Conservation (phyloP, 1,140 invertebrate genomes). For the Mamestra configurata region DNA sequence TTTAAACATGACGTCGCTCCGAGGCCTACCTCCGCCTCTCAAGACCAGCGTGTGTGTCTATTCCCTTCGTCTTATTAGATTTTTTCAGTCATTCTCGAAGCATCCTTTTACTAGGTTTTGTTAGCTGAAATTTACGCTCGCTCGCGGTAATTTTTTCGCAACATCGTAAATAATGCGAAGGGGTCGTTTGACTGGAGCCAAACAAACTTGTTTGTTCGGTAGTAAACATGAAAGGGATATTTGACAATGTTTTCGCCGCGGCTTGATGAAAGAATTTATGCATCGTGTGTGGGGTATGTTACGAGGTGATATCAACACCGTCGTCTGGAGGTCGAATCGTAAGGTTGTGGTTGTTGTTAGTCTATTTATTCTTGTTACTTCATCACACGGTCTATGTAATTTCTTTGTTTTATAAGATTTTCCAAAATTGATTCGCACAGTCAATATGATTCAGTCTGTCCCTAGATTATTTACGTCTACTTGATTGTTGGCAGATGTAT, state of each 20-base stretch:
- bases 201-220: slow-evolving; percentile 40
- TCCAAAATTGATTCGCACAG: no score
- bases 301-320: background rate
- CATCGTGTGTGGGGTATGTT: background rate
- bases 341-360: background rate
- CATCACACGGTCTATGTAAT: background rate
- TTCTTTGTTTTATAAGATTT: background rate
- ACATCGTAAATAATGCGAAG: slow-evolving; percentile 38
- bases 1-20: slow-evolving; percentile 67
- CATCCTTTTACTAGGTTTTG: slow-evolving; percentile 15
- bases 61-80: background rate
- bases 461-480: no score
- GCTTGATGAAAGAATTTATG: slow-evolving; percentile 47
- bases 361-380: background rate
- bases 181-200: slow-evolving; percentile 30
- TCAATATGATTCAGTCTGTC: no score
- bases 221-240: slow-evolving; percentile 36
- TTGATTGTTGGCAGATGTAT: no score
- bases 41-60: background rate
- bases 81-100: slow-evolving; percentile 33
- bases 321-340: background rate
- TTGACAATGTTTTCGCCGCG: slow-evolving; percentile 25
- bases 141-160: background rate
- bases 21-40: slow-evolving; percentile 19
- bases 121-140: slow-evolving; percentile 5